Evolutionary conservation across 2,797 vertebrate species (phyloP).

Genomic region (Eptatretus atami): DNA sequence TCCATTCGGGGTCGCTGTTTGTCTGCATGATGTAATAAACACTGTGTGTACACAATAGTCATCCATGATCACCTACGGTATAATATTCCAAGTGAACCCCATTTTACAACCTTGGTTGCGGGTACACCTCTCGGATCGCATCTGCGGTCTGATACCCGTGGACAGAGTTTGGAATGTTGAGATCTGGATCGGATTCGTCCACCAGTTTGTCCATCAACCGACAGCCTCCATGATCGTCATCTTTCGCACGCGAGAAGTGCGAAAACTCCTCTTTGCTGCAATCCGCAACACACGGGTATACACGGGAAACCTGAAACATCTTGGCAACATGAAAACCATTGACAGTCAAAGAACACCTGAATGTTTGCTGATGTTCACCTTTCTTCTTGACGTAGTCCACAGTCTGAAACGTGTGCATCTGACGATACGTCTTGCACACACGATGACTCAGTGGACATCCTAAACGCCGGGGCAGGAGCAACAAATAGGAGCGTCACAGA

Average conservation of each 20-base stretch:
- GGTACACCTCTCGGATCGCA: conserved; percentile 44
- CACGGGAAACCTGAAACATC: not conserved
- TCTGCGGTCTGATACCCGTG: conserved; percentile 75
- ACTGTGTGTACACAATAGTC: too few species aligned
- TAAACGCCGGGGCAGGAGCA: conserved; percentile 11
- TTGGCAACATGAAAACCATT: not conserved
- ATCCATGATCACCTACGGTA: too few species aligned
- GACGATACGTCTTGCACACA: conserved; percentile 38
- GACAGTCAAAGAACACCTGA: too few species aligned
- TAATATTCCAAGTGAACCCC: too few species aligned
- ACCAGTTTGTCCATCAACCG: conserved; percentile 38
- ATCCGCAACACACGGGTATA: not conserved
- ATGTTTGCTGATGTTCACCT: conserved; percentile 14
- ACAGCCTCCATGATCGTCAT: conserved; percentile 39
- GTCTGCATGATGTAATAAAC: too few species aligned
- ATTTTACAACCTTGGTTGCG: conserved; percentile 26
- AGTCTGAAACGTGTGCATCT: conserved; percentile 60
- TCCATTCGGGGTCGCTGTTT: too few species aligned
- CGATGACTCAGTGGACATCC: conserved; percentile 29
- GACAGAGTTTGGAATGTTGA: conserved; percentile 72
- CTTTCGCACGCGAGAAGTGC: conserved; percentile 19
- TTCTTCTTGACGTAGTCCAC: conserved; percentile 42
- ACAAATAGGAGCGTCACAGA: not conserved
- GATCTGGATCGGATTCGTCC: conserved; percentile 66
- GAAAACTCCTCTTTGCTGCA: conserved; percentile 26